A percentile compares a stretch with the other conserved stretches of the same genome.
phyloP scores from a whole-genome alignment of 2,888 invertebrate genomes.

The Scaptodrosophila latifasciaeformis region DNA sequence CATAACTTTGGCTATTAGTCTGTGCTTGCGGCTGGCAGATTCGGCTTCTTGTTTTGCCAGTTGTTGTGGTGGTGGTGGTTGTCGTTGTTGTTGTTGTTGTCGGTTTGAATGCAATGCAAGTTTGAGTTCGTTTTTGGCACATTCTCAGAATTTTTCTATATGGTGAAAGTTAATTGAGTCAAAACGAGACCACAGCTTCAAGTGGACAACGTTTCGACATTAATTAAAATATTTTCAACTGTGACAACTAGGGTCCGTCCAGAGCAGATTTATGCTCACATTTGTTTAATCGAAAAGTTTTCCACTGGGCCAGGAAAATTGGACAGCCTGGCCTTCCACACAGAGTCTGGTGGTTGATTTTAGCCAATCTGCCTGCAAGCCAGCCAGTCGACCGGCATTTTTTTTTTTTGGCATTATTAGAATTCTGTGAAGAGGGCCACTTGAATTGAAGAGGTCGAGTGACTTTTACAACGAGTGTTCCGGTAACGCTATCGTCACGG shows the following conservation, averaged over 20 bases:
- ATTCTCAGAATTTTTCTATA: background rate
- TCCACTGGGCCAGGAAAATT: no score
- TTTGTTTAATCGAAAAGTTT: constrained; percentile 54
- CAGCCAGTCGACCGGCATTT: constrained; percentile 33
- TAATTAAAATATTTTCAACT: background rate
- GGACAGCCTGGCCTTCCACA: no score
- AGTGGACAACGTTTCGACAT: background rate
- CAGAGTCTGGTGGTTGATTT: no score
- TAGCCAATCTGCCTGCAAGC: no score
- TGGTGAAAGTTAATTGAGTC: constrained; percentile 29
- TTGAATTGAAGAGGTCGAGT: constrained; percentile 16
- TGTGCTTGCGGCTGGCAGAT: no score
- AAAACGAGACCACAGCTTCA: background rate
- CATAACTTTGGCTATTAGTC: constrained; percentile 24
- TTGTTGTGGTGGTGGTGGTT: constrained; percentile 8
- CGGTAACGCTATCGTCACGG: background rate
- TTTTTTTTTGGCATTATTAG: constrained; percentile 50
- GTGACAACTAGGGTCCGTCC: no score
- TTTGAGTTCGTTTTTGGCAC: background rate
- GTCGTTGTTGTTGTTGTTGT: constrained; percentile 9
- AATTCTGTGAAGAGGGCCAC: constrained; percentile 21
- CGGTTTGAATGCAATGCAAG: background rate
- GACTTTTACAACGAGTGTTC: constrained; percentile 27
- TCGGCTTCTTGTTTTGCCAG: no score
- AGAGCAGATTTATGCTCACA: constrained; percentile 40